Percentiles rank a stretch among this genome's conserved stretches.
These are phyloP conservation scores for Amphipoea lucens DNA, from an alignment of 2,888 invertebrate species.

Conservation along the genomic window DNA sequence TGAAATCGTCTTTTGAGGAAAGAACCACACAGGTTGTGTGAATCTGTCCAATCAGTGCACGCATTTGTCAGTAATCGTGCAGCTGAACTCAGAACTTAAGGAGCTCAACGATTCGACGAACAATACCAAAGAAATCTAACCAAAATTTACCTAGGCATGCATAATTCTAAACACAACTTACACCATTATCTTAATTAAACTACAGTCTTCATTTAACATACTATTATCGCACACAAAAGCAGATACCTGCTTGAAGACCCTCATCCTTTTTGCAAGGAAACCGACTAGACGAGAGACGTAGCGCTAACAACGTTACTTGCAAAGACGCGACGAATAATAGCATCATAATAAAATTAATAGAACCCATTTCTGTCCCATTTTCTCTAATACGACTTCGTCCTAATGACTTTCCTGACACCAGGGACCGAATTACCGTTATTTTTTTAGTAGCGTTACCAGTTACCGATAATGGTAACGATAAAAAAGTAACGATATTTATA, in stretches of 20 bases:
- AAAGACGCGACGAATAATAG: conserved; percentile 48
- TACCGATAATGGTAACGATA: no score
- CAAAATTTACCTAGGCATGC: not conserved
- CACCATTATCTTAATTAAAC: not conserved
- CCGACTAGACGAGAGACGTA: conserved; percentile 14
- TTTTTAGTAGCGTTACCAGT: no score
- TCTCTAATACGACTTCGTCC: conserved; percentile 33
- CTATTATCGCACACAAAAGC: not conserved
- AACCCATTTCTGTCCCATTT: conserved; percentile 44
- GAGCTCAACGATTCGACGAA: not conserved
- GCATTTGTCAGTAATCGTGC: not conserved
- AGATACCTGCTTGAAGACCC: conserved; percentile 15
- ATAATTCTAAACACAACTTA: not conserved
- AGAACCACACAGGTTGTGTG: not conserved
- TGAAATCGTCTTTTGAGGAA: not conserved
- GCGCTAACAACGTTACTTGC: conserved; percentile 35
- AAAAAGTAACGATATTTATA: no score
- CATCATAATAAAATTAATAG: conserved; percentile 58
- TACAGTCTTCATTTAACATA: not conserved
- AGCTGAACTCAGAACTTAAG: not conserved
- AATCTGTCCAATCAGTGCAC: not conserved
- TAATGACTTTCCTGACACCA: conserved; percentile 37
- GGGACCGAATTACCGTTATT: no score
- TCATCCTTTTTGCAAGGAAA: conserved; percentile 36
- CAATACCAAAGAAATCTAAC: not conserved